These are phyloP conservation scores for Oreocharis arfaki DNA, from an alignment of 2,113 vertebrate genomes.

Conservation along the genomic window DNA sequence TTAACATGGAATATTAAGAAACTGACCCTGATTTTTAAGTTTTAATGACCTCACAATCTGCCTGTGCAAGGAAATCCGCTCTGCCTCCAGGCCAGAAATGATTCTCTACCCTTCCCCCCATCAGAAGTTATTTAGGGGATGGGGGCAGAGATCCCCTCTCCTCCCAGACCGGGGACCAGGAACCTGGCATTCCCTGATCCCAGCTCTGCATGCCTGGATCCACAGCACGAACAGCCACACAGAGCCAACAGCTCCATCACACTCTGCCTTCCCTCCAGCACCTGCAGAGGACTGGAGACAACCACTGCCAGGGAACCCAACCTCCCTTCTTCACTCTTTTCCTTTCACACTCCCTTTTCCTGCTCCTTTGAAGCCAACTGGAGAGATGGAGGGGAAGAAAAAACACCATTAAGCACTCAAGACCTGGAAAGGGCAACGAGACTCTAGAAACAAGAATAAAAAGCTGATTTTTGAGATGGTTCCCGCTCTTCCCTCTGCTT, in stretches of 20 bases:
- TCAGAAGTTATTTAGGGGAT: not conserved
- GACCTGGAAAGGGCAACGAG: not conserved
- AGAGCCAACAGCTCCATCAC: not conserved
- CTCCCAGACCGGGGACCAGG: not conserved
- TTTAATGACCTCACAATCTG: not conserved
- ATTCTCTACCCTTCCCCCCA: not conserved
- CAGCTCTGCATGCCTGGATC: not conserved
- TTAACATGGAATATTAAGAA: not conserved
- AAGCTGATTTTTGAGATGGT: not conserved
- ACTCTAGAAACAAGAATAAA: not conserved
- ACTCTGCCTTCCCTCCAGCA: not conserved
- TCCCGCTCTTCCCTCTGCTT: fast-evolving
- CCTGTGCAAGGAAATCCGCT: not conserved
- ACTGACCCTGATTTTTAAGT: not conserved
- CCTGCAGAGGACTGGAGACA: not conserved
- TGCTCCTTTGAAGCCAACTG: not conserved
- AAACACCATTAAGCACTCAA: not conserved
- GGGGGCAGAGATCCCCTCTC: not conserved
- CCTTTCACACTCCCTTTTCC: not conserved
- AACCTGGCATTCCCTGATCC: not conserved
- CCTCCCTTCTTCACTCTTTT: not conserved
- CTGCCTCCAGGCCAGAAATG: not conserved
- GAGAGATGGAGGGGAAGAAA: not conserved
- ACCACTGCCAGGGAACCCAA: fast-evolving
- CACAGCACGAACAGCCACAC: not conserved